Evolutionary conservation across 2,888 invertebrate species (phyloP), one percentile per base, ranked within the genome.

Genomic region (Pollenia amentaria): DNA sequence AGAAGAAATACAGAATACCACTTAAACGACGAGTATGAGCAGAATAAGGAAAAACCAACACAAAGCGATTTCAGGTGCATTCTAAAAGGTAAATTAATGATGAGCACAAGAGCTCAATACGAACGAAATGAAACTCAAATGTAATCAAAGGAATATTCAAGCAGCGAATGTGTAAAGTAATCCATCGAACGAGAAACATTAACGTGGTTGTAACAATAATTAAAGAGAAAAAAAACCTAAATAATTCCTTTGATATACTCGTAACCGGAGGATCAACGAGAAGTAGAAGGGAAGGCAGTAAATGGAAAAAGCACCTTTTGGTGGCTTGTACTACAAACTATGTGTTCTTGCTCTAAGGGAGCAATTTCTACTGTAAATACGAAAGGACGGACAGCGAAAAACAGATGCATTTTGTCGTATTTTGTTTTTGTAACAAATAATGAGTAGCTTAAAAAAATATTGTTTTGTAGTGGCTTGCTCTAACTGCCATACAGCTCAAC

Each of bases 41-140:
- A 10, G 21, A 44, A 18, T 38, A 40, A 46, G 11, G 46, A 18
- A 64, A 57, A 76, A 72, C 14, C 42, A 72, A 65, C 64, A 64
- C 44, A 46, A 67, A 67, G 60, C 29, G 69, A 44, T 78, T 84
- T 87, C 87, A 87, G 87, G 87, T 87, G 87, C 79, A 84, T 80
- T 21, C 75, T 67, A 72, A 73, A 84, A 80, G 77, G 53, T 67
- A 81, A 84, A 87, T 87, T 87, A 87, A 87, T 87, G 87, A 84
- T 77, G 72, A 70, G 48, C 46, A 60, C 18, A 72, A 64, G 38
- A 65, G 48, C 72, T 55, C 62, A 53, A 80, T 80, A 72, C 16
- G 29, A 72, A 57, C 3, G 65, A 60, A 69, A 51, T 40, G 18
- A 40, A 79, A 79, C 38, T 46, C 38, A 65, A 72, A 80, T 64